Evolutionary conservation across 2,113 vertebrate genomes (phyloP).

Genomic region (Okapia johnstoni): DNA sequence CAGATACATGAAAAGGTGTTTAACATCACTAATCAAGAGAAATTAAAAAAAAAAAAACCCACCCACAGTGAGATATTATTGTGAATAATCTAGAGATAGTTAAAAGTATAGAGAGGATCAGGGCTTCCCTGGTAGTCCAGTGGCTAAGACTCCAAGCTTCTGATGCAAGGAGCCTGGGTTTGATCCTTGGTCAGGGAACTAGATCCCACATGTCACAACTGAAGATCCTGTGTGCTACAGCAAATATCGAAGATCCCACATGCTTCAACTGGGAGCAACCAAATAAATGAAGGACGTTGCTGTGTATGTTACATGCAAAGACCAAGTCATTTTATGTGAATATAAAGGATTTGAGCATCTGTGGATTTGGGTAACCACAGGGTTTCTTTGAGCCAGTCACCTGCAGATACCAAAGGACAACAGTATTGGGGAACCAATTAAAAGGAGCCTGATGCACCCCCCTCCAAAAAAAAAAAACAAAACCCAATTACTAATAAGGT

Average conservation of each 20-base stretch:
- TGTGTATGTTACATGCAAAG: not conserved
- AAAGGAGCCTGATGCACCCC: not conserved
- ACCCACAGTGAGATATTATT: not conserved
- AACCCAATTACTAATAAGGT: not conserved
- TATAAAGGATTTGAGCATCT: not conserved
- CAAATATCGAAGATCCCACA: not conserved
- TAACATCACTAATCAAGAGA: not conserved
- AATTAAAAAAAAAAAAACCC: not conserved
- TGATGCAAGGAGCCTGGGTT: not conserved
- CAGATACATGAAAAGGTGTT: not conserved
- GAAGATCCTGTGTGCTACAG: not conserved
- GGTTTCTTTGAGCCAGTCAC: not conserved
- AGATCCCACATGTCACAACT: not conserved
- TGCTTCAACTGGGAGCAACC: not conserved
- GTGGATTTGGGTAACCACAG: not conserved
- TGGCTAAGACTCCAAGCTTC: not conserved
- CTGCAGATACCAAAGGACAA: not conserved
- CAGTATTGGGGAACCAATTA: not conserved
- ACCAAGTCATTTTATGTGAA: not conserved
- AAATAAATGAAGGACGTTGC: not conserved
- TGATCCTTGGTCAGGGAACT: not conserved
- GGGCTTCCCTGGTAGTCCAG: not conserved
- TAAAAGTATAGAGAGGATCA: not conserved
- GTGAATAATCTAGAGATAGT: not conserved
- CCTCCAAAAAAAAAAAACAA: not conserved